Base-by-base conservation (phyloP, 2,797 vertebrate genomes). In the Mus caroli region DNA sequence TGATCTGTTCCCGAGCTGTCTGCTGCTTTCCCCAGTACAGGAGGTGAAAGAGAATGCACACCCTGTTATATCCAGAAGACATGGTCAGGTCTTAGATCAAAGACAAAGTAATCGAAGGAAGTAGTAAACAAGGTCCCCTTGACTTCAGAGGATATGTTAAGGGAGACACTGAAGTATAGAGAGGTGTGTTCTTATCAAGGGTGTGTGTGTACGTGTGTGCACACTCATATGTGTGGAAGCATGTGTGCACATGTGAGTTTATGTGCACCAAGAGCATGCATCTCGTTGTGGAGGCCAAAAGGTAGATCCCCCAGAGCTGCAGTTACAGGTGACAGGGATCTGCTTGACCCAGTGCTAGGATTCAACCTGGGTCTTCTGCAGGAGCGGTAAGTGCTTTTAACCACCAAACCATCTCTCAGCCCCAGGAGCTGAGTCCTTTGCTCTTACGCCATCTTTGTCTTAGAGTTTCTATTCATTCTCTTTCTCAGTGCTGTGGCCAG, bases 151-250 rank as follows among this genome's bases (percentile, higher is more conserved):
- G 34, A 37, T 31, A 6, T 88, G n/a, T 67, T 15, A 31, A 28
- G 31, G 24, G n/a, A 34, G n/a, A 43, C 14, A 3, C 13, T 15
- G 58, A 92, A 28, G 24, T 24, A 1, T 58, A 3, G 60, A 76
- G 34, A 69, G 46, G 77, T n/a, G 37, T 31, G 37, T 34, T 64
- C 58, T 34, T 60, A 17, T 83, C 9, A 43, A 46, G 37, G 26
- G 9, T n/a, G 28, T 28, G 10, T 60, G 13, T 5, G 3, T 64
- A 4, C 31, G 10, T n/a, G 10, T 3, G 4, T 14, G 2, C 26
- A n/a, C 7, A 46, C 14, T 26, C 11, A 14, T 26, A n/a, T 6
- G 28, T 22, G 13, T 7, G 6, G 46, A 46, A 46, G 46, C 46
- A 46, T 28, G 37, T 28, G 4, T 12, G 4, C 24, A 1, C 0